Evolutionary conservation across 2,113 vertebrate genomes (phyloP).

Genomic region (Kryptolebias marmoratus): DNA sequence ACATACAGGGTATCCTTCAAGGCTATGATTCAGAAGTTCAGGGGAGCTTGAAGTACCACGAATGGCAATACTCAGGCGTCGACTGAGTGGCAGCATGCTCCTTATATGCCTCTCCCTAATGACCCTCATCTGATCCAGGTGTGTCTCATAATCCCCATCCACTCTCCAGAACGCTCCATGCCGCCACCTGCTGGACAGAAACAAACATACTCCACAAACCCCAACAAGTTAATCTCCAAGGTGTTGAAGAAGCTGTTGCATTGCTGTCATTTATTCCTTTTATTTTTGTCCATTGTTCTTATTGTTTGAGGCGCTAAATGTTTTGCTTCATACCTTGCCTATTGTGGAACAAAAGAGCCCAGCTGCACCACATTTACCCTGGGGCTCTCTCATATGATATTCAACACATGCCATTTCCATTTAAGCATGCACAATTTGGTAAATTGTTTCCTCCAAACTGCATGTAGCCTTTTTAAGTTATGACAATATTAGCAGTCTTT

Average conservation of each 20-base stretch:
- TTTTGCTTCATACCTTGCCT: constrained; percentile 3
- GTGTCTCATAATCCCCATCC: too few relatives aligned
- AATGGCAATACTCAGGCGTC: too few relatives aligned
- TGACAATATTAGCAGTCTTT: constrained; percentile 26
- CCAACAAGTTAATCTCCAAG: constrained; percentile 1
- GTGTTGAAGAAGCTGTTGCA: not conserved
- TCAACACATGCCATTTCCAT: constrained; percentile 15
- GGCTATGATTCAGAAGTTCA: too few relatives aligned
- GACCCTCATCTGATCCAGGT: too few relatives aligned
- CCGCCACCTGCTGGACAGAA: too few relatives aligned
- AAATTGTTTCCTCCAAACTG: constrained; percentile 28
- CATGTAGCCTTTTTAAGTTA: constrained; percentile 8
- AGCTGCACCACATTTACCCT: constrained; percentile 3
- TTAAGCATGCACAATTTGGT: constrained; percentile 31
- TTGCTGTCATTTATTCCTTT: not conserved
- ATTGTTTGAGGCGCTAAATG: not conserved
- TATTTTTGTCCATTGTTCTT: not conserved
- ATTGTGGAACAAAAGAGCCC: constrained; percentile 17
- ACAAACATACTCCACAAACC: too few relatives aligned
- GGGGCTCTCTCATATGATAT: constrained; percentile 11
- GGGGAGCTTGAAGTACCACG: too few relatives aligned
- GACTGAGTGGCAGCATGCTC: too few relatives aligned
- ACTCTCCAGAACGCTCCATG: too few relatives aligned
- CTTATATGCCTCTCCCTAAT: too few relatives aligned
- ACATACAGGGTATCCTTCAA: too few relatives aligned